phyloP scores from a whole-genome alignment of 2,113 vertebrate genomes.

The Steatornis caripensis region DNA sequence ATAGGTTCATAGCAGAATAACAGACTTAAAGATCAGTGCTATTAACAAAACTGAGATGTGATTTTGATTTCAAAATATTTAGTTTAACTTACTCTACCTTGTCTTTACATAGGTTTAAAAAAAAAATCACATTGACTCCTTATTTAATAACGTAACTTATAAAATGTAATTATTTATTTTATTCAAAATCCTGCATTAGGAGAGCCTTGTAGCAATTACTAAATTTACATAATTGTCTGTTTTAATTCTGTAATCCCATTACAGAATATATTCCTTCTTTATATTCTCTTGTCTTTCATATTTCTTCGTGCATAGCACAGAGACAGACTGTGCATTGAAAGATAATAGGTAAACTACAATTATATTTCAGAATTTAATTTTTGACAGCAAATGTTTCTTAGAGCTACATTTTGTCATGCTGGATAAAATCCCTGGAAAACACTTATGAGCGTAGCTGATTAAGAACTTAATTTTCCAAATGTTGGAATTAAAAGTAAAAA shows the following conservation, averaged over 20 bases:
- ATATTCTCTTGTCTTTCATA: neutral
- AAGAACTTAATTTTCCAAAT: conserved; percentile 1
- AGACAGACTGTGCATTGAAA: neutral
- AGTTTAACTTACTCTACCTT: neutral
- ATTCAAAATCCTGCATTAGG: neutral
- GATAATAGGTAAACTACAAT: conserved; percentile 7
- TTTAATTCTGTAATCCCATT: conserved; percentile 30
- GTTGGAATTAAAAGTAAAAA: neutral
- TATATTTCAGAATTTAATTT: neutral
- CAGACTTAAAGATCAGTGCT: rapidly evolving
- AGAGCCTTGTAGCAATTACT: neutral
- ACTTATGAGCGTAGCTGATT: neutral
- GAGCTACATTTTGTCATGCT: neutral
- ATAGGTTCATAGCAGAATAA: neutral
- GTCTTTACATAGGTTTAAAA: neutral
- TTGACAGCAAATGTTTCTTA: neutral
- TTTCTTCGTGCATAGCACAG: neutral
- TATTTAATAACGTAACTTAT: neutral
- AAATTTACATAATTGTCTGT: neutral
- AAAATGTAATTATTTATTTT: neutral
- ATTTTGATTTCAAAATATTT: neutral
- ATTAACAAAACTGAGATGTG: neutral
- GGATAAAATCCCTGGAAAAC: neutral
- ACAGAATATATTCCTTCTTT: neutral
- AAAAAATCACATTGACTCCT: neutral